These are phyloP conservation scores for Cydia fagiglandana DNA, from an alignment of 1,140 invertebrate genomes.

Conservation along the genomic window DNA sequence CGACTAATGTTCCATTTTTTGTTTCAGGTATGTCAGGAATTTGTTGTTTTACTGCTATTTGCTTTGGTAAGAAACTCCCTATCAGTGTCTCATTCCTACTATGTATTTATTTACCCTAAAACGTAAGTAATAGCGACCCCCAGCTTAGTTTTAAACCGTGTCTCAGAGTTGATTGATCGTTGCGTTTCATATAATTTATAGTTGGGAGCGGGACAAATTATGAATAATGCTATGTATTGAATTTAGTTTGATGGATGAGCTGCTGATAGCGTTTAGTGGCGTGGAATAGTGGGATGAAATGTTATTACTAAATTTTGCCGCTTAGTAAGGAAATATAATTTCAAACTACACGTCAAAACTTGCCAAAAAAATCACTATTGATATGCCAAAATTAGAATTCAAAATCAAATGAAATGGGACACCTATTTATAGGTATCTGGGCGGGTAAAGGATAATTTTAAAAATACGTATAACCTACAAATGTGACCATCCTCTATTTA, in stretches of 20 bases:
- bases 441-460: too few relatives aligned
- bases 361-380: too few relatives aligned
- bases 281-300: constrained; percentile 9
- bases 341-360: too few relatives aligned
- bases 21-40: constrained; percentile 47
- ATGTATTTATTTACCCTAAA: constrained; percentile 19
- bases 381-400: too few relatives aligned
- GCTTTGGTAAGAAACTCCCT: not conserved
- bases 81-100: not conserved
- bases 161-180: constrained; percentile 56
- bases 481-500: too few relatives aligned
- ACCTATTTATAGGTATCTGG: too few relatives aligned
- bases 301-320: not conserved
- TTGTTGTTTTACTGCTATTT: not conserved
- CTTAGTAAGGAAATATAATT: not conserved
- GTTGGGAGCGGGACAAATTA: constrained; percentile 56
- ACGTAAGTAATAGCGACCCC: constrained; percentile 32
- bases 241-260: constrained; percentile 31
- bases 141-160: constrained; percentile 53
- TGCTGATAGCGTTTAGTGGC: constrained; percentile 18
- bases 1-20: constrained; percentile 50
- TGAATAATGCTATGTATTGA: constrained; percentile 51
- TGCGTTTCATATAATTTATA: constrained; percentile 52
- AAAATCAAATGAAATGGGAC: too few relatives aligned
- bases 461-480: too few relatives aligned